These are phyloP conservation scores for Riparia riparia DNA, from an alignment of 2,113 vertebrate genomes.

Conservation along the genomic window DNA sequence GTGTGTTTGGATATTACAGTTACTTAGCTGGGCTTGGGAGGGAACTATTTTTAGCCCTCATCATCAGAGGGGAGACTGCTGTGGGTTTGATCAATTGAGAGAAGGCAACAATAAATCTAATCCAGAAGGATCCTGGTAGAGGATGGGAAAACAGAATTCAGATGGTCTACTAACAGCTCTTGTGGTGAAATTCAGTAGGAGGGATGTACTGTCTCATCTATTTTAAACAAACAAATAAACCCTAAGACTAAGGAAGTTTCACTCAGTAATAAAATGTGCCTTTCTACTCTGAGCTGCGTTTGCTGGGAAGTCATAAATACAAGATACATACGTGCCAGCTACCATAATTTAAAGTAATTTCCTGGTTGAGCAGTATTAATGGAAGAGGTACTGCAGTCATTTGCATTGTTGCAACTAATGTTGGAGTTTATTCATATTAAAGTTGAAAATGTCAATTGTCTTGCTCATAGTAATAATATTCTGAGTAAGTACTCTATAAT, in stretches of 20 bases:
- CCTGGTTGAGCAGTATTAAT: constrained; percentile 30
- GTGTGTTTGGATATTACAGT: background rate
- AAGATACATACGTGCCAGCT: background rate
- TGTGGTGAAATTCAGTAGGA: constrained; percentile 18
- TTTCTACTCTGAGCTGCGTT: constrained; percentile 3
- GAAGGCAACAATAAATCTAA: constrained; percentile 29
- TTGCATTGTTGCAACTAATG: constrained; percentile 28
- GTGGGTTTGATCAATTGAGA: background rate
- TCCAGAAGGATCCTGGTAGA: background rate
- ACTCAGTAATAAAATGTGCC: background rate
- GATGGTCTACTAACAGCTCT: constrained; percentile 1
- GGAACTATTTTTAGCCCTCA: constrained; percentile 19
- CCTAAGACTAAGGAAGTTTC: background rate
- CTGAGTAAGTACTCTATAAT: constrained; percentile 30
- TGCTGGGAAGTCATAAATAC: background rate
- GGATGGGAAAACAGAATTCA: background rate
- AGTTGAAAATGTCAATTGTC: constrained; percentile 44
- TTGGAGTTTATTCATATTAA: constrained; percentile 36
- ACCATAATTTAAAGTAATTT: constrained; percentile 49
- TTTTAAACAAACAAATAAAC: constrained; percentile 43
- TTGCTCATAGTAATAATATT: constrained; percentile 36
- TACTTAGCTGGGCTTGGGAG: background rate
- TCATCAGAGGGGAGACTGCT: background rate
- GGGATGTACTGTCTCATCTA: background rate
- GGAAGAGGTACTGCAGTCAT: constrained; percentile 18